Evolutionary conservation across 2,888 invertebrate species (phyloP), one percentile per base, ranked within the genome.

Genomic region (Octonoba sinensis): DNA sequence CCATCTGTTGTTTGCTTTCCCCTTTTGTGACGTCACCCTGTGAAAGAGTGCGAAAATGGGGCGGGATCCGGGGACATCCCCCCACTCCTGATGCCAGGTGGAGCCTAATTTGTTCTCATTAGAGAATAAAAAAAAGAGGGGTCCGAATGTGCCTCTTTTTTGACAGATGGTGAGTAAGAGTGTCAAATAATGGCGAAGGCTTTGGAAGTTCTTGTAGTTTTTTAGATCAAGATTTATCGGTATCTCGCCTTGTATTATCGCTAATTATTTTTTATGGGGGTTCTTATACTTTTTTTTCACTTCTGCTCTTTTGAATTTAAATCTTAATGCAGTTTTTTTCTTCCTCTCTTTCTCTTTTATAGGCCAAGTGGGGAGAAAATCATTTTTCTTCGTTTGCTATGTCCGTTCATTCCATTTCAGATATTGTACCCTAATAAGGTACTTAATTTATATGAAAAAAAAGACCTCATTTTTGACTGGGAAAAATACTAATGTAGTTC

Each of bases 71-170:
- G 59, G 27, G 22, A n/a, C 56, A 16, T 15, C 59, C 72, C 79
- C 67, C 56, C 15, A 49, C 16, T 49, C 22, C 65, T 65, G 64
- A 44, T 60, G 72, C 79, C 79, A 81, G 79, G 79, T 81, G 79
- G 67, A 69, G 46, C 60, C 73, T 81, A 81, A 81, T 81, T 81
- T 81, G 79, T 81, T 81, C 79, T 81, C 79, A 81, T 81, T 81
- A 81, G 66, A 54, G 54, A 64, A 69, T 66, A 20, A 15, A 49
- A 67, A 76, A 77, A 69, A 76, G 51, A n/a, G 18, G 27, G 65
- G 72, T 70, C 36, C 70, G 54, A 51, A 64, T 56, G 47, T 44
- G 66, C 49, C 65, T 49, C 54, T 47, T 54, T 75, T 78, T 79
- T 79, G 78, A 79, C 78, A 79, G 78, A 79, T 79, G 78, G 78